phyloP scores from a whole-genome alignment of 35 echinoderm and acorn worm species.

The Ophioderma brevispina region DNA sequence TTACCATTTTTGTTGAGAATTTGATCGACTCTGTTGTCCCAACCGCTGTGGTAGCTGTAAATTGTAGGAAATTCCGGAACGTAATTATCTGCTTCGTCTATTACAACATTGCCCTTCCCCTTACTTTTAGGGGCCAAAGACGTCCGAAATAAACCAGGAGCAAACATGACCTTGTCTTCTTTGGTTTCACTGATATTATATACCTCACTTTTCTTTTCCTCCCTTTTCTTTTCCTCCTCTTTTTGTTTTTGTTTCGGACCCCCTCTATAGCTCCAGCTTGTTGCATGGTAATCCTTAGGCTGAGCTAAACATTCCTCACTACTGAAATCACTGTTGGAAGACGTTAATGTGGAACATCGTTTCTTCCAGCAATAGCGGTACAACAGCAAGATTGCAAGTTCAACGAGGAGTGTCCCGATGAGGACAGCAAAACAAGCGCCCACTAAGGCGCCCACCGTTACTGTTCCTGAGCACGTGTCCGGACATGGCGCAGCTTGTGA shows the following conservation, averaged over 20 bases:
- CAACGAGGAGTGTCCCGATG: conserved; percentile 6
- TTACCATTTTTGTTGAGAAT: conserved; percentile 10
- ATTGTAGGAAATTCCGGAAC: background rate
- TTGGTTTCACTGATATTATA: background rate
- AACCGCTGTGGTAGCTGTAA: conserved; percentile 18
- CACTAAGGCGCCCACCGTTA: conserved; percentile 2
- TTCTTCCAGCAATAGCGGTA: conserved; percentile 5
- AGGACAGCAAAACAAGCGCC: conserved; percentile 21
- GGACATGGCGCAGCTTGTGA: background rate
- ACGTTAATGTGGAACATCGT: background rate
- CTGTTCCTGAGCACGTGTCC: background rate
- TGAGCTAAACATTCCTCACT: background rate
- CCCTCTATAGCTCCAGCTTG: background rate
- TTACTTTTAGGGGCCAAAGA: background rate
- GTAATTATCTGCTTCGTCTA: background rate
- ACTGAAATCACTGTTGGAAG: conserved; percentile 8
- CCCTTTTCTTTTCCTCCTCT: background rate
- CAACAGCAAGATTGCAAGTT: background rate
- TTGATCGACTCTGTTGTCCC: conserved; percentile 5
- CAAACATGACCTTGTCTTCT: conserved; percentile 26
- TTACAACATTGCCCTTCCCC: background rate
- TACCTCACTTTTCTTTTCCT: background rate
- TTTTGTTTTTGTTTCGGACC: conserved; percentile 3
- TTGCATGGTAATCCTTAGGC: conserved; percentile 1
- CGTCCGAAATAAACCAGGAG: conserved; percentile 23